Evolutionary conservation across 2,888 invertebrate genomes (phyloP).

Genomic region (Hymenopus coronatus): DNA sequence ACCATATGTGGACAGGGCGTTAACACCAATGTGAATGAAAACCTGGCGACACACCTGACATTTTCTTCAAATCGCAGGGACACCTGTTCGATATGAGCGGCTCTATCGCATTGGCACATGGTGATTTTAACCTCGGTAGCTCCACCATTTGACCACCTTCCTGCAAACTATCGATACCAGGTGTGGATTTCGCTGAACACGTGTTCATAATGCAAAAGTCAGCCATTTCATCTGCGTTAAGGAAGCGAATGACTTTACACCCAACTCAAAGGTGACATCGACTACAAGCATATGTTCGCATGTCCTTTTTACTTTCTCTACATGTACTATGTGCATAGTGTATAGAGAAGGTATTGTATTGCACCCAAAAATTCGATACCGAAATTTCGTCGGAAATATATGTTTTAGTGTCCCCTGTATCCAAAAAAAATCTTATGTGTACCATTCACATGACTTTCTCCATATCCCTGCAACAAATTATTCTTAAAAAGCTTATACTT

Average conservation of each 20-base stretch:
- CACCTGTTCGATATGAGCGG: neutral
- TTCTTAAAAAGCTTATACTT: too few species aligned
- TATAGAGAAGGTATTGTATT: too few species aligned
- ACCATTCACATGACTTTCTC: too few species aligned
- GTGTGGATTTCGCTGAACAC: neutral
- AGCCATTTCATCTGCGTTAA: neutral
- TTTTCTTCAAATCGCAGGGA: neutral
- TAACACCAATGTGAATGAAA: neutral
- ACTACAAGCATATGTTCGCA: neutral
- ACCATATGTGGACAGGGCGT: neutral
- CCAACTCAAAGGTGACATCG: neutral
- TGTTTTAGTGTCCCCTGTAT: too few species aligned
- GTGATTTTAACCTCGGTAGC: neutral
- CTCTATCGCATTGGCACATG: neutral
- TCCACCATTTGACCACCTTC: neutral
- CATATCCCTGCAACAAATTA: too few species aligned
- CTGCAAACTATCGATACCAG: neutral
- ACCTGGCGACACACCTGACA: neutral
- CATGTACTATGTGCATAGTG: too few species aligned
- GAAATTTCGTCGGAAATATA: too few species aligned
- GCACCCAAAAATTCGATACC: too few species aligned
- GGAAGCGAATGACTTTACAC: neutral
- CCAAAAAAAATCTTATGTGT: too few species aligned
- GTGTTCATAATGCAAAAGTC: neutral
- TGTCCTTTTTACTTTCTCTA: too few species aligned